phyloP scores from a whole-genome alignment of 1,140 invertebrate genomes.

The Varroa destructor region DNA sequence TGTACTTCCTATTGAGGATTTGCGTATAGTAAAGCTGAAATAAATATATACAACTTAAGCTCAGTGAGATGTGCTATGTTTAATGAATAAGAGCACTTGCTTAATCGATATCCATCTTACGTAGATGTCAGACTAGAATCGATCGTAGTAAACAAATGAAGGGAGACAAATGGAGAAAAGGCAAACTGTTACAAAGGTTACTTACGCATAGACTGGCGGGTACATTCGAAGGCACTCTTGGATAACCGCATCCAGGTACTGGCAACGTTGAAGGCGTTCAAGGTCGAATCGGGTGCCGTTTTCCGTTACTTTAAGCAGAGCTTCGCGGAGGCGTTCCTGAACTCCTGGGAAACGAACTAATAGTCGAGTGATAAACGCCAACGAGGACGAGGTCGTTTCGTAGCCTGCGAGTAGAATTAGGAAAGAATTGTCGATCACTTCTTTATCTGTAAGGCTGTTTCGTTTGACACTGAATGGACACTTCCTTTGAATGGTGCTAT shows the following conservation, averaged over 20 bases:
- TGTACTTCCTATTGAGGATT: neutral
- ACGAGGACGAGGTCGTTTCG: constrained; percentile 8
- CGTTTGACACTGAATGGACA: neutral
- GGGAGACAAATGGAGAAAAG: no score
- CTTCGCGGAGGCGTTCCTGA: neutral
- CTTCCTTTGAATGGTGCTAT: neutral
- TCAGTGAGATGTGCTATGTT: no score
- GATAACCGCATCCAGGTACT: constrained; percentile 13
- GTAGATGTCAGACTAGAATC: no score
- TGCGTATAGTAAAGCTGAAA: constrained; percentile 29
- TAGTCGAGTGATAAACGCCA: constrained; percentile 16
- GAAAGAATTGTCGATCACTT: constrained; percentile 20
- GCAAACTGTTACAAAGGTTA: no score
- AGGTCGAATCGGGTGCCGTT: constrained; percentile 8
- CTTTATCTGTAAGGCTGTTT: constrained; percentile 1
- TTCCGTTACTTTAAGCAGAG: neutral
- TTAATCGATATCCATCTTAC: no score
- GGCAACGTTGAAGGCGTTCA: constrained; percentile 13
- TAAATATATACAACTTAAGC: neutral
- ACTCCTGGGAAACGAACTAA: constrained; percentile 6
- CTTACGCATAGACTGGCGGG: constrained; percentile 5
- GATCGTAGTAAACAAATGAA: no score
- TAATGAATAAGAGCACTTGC: no score
- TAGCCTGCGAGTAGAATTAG: constrained; percentile 11
- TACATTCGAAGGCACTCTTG: constrained; percentile 19